phyloP scores from a whole-genome alignment of 2,113 vertebrate species.

The Chaetodon trifascialis region DNA sequence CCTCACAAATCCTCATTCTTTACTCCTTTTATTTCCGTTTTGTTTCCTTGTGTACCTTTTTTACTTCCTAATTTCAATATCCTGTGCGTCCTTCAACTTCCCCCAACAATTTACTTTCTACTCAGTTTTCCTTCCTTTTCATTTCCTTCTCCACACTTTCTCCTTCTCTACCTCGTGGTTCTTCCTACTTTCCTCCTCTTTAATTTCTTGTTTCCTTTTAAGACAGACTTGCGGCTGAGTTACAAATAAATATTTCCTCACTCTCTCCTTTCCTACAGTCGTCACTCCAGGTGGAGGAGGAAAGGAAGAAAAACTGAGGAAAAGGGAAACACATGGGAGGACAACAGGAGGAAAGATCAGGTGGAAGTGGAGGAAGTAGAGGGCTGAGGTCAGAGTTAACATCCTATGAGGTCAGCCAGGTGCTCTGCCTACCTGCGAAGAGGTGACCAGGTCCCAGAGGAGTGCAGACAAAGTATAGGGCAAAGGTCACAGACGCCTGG shows the following conservation, averaged over 20 bases:
- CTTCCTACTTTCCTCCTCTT: background rate
- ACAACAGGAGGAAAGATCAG: background rate
- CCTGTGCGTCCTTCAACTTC: background rate
- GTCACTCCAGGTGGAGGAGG: background rate
- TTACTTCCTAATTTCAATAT: background rate
- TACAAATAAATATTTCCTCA: background rate
- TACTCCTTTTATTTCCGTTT: background rate
- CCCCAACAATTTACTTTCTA: background rate
- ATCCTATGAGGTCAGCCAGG: slow-evolving; percentile 19
- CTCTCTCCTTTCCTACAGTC: background rate
- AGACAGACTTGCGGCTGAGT: background rate
- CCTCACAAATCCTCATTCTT: background rate
- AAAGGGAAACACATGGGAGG: background rate
- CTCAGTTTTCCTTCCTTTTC: background rate
- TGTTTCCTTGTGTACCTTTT: background rate
- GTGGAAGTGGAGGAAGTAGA: background rate
- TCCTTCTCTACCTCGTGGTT: background rate
- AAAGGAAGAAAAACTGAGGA: background rate
- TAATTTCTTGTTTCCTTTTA: background rate
- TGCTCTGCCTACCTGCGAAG: slow-evolving; percentile 68
- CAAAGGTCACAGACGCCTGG: slow-evolving; percentile 53
- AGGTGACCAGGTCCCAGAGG: slow-evolving; percentile 65
- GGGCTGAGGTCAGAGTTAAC: background rate
- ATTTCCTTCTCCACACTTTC: background rate
- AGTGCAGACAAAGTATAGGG: slow-evolving; percentile 57